Percentiles rank a stretch among this genome's conserved stretches.
These are phyloP conservation scores for Achlya flavicornis DNA, from an alignment of 2,888 invertebrate genomes.

Conservation along the genomic window DNA sequence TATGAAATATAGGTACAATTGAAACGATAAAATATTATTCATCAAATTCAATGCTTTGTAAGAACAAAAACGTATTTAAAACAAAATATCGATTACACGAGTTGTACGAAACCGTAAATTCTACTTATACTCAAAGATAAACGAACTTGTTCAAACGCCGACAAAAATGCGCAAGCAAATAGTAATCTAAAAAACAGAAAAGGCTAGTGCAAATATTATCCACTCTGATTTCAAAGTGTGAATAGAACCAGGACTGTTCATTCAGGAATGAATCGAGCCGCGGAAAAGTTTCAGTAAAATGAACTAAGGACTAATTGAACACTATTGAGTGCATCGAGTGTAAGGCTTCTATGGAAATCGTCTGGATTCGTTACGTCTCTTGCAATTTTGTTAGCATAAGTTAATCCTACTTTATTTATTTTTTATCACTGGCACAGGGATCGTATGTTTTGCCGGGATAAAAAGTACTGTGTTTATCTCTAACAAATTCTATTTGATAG, in stretches of 20 bases:
- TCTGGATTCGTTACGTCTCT: not conserved
- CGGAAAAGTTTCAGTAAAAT: conserved; percentile 2
- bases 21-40: not conserved
- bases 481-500: too few species aligned
- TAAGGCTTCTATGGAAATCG: not conserved
- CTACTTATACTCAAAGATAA: too few species aligned
- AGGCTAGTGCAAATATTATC: not conserved
- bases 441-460: too few species aligned
- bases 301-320: not conserved
- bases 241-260: not conserved
- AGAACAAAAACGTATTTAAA: not conserved
- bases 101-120: too few species aligned
- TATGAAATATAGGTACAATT: not conserved
- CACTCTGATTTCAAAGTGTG: not conserved
- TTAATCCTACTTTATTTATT: not conserved
- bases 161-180: not conserved
- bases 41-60: not conserved
- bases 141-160: not conserved
- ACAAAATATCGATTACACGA: not conserved
- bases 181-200: not conserved
- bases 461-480: too few species aligned
- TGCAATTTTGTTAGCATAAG: not conserved
- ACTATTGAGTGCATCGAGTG: conserved; percentile 2
- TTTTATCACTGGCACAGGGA: too few species aligned
- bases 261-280: not conserved